A percentile compares a stretch with the other conserved stretches of the same genome.
Evolutionary conservation across 2,113 vertebrate species (phyloP).

Genomic region (Tenrec ecaudatus): DNA sequence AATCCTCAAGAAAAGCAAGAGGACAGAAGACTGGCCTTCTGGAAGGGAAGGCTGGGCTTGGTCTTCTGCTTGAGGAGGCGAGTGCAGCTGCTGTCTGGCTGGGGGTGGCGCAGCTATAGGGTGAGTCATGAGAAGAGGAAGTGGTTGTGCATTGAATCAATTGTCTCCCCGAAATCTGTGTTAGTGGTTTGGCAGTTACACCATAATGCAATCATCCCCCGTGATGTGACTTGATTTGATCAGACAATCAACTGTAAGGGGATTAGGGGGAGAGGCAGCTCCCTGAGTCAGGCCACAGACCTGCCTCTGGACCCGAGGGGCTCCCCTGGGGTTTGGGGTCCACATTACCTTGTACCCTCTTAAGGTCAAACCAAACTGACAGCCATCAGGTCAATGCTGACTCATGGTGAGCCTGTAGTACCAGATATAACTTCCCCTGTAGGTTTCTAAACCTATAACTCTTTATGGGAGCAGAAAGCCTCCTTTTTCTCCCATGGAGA

Average conservation of each 20-base stretch:
- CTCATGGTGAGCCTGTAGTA: no score
- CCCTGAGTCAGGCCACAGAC: background rate
- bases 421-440: no score
- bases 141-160: background rate
- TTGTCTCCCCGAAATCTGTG: background rate
- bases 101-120: background rate
- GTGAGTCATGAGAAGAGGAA: background rate
- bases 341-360: background rate
- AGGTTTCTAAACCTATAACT: no score
- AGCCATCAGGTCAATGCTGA: no score
- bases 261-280: background rate
- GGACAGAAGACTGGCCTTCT: fast-evolving
- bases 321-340: background rate
- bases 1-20: background rate
- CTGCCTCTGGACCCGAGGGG: no score
- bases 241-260: background rate
- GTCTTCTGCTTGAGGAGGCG: fast-evolving
- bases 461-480: no score
- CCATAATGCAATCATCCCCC: background rate
- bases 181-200: background rate
- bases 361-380: no score
- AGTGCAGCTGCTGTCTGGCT: background rate
- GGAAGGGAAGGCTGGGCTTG: background rate
- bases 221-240: background rate
- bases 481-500: no score